Evolutionary conservation across 2,113 vertebrate genomes (phyloP).

Genomic region (Numenius arquata): DNA sequence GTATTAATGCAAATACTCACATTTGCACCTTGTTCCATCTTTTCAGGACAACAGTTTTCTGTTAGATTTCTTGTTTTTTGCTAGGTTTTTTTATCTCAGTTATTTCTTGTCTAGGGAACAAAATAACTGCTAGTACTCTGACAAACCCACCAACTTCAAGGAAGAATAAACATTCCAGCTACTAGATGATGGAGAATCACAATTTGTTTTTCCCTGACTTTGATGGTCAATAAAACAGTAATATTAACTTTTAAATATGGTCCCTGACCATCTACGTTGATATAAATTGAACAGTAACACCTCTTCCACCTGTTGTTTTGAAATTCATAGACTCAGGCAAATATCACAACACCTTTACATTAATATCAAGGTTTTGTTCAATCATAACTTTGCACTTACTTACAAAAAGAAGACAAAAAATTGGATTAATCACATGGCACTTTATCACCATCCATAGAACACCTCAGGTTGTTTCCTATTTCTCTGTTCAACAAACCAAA

Average conservation of each 20-base stretch:
- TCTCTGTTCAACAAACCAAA: neutral
- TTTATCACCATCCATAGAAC: neutral
- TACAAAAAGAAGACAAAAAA: neutral
- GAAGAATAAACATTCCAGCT: neutral
- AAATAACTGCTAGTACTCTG: neutral
- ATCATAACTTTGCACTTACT: neutral
- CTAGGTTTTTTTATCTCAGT: neutral
- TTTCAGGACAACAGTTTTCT: neutral
- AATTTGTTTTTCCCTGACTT: neutral
- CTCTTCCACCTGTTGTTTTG: neutral
- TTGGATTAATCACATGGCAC: neutral
- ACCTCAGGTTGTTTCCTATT: neutral
- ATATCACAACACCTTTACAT: neutral
- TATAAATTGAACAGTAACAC: neutral
- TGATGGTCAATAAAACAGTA: neutral
- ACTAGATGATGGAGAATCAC: neutral
- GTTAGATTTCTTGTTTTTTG: neutral
- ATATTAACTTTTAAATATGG: neutral
- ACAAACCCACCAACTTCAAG: neutral
- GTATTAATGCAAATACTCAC: neutral
- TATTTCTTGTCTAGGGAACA: neutral
- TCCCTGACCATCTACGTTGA: neutral
- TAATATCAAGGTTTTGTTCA: neutral
- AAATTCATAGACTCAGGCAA: neutral
- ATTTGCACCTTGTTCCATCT: neutral